A percentile compares a stretch with the other conserved stretches of the same genome.
These are phyloP conservation scores for Lutraria lutraria DNA, from an alignment of 2,888 invertebrate genomes.

Conservation along the genomic window DNA sequence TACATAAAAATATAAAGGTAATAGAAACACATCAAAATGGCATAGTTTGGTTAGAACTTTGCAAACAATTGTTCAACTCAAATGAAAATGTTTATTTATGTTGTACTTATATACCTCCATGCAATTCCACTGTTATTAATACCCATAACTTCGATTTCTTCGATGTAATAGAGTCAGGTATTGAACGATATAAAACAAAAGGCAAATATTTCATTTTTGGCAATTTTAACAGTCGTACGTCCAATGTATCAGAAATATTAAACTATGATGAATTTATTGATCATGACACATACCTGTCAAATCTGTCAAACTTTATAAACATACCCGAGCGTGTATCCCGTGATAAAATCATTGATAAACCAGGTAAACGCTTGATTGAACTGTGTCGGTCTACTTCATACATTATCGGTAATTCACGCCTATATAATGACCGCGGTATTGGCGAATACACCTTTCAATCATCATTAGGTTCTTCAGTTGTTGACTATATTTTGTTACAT, in stretches of 20 bases:
- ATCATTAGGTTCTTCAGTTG: background rate
- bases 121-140: background rate
- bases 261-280: background rate
- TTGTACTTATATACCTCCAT: constrained; percentile 16
- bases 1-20: background rate
- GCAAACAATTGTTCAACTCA: background rate
- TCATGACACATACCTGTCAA: background rate
- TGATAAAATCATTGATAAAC: background rate
- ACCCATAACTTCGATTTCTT: background rate
- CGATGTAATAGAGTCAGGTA: background rate
- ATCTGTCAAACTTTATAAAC: background rate
- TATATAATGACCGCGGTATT: background rate
- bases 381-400: background rate
- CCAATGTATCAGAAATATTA: background rate
- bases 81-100: background rate
- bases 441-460: background rate
- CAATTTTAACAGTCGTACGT: constrained; percentile 8
- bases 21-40: constrained; percentile 11
- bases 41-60: background rate
- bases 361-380: too few species aligned
- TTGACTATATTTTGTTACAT: constrained; percentile 8
- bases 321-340: background rate
- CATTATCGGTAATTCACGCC: background rate
- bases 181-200: background rate
- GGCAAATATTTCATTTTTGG: background rate